Evolutionary conservation across 2,113 vertebrate species (phyloP), one percentile per base, ranked within the genome.

Genomic region (Rhinoderma darwinii): DNA sequence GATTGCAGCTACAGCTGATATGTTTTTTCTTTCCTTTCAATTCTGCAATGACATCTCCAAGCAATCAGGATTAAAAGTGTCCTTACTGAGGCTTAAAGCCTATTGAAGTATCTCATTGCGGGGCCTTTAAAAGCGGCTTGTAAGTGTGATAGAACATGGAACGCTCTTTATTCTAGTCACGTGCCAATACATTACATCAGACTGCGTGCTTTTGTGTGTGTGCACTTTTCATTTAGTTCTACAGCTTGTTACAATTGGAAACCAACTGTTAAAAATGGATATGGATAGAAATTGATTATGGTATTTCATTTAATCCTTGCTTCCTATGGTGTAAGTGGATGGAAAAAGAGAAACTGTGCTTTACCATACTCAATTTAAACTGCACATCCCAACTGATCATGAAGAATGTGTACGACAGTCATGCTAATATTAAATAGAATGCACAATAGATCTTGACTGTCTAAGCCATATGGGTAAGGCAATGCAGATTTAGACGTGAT

Each of bases 21-120:
- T 90, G 89, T 87, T 85, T 77, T 50, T 70, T 32, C 30, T 14
- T 78, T 44, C 41, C 61, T 79, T 86, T 86, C 84, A 86, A 87
- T 89, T 90, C 90, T 90, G 89, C 88, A 72, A 9, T 3, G 44
- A n/a, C 30, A 86, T 89, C 72, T 91, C 6, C 7, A 51, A 89
- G 86, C 76, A 86, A 78, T 84, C 0, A 1, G 83, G 85, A 89
- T 91, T 92, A 88, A 88, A 15, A 88, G 43, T 51, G 54, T 41
- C 87, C 88, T 86, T 80, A 37, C 32, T 35, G 81, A 43, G 43
- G 59, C 83, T 90, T 76, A 85, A 81, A 73, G 92, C 84, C 88
- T 85, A 72, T 22, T 35, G 68, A 50, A 85, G 86, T 88, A 84
- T 47, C 87, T 89, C 74, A 47, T 56, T 15, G 2, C 0, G 37